phyloP scores from a whole-genome alignment of 1,140 invertebrate genomes.

The Steinernema feltiae region DNA sequence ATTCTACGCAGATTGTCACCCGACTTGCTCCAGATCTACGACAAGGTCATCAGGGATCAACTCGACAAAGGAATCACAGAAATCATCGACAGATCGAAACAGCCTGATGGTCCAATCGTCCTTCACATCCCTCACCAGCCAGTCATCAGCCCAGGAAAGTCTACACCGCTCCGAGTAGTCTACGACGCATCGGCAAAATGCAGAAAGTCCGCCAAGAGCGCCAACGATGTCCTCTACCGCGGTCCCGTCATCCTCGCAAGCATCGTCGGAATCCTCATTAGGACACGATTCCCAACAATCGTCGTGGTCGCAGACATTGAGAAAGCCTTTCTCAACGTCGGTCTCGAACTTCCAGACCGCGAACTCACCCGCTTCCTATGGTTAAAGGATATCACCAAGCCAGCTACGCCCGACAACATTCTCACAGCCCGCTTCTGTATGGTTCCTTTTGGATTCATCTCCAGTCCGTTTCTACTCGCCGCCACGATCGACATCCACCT shows the following conservation, averaged over 20 bases:
- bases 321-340: constrained; percentile 35
- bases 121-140: constrained; percentile 61
- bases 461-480: constrained; percentile 31
- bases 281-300: constrained; percentile 19
- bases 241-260: constrained; percentile 26
- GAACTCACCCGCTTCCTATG: constrained; percentile 31
- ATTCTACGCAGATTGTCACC: neutral
- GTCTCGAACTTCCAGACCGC: constrained; percentile 25
- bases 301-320: constrained; percentile 30
- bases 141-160: constrained; percentile 44
- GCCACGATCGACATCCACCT: constrained; percentile 34
- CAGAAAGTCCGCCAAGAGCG: constrained; percentile 31
- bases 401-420: constrained; percentile 23
- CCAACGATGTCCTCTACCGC: constrained; percentile 53
- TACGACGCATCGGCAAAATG: constrained; percentile 55
- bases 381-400: constrained; percentile 23
- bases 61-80: constrained; percentile 17
- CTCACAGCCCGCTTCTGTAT: constrained; percentile 17
- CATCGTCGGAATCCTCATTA: constrained; percentile 24
- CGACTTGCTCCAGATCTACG: neutral
- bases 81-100: neutral
- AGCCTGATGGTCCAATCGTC: neutral
- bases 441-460: constrained; percentile 36
- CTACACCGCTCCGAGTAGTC: constrained; percentile 55
- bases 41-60: constrained; percentile 20